phyloP scores from a whole-genome alignment of 2,888 invertebrate genomes.

The Junonia oenone region DNA sequence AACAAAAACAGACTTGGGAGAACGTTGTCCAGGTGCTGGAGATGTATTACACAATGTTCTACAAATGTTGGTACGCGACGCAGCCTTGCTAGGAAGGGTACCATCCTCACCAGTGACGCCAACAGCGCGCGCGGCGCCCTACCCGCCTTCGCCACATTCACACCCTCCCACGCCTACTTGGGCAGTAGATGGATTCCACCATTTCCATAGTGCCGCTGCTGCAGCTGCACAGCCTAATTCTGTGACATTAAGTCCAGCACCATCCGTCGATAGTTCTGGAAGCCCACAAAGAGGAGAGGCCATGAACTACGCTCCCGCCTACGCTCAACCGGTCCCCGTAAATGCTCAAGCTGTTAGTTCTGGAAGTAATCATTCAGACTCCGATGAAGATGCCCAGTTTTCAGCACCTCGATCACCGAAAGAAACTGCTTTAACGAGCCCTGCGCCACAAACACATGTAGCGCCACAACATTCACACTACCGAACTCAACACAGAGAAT shows the following conservation, averaged over 20 bases:
- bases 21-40: conserved; percentile 94
- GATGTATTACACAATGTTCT: conserved; percentile 96
- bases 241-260: conserved; percentile 93
- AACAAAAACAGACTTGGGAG: conserved; percentile 93
- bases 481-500: conserved; percentile 80
- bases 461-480: conserved; percentile 65
- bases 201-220: conserved; percentile 84
- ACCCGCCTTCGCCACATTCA: conserved; percentile 89
- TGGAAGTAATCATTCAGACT: conserved; percentile 89
- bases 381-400: conserved; percentile 86
- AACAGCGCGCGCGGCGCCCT: conserved; percentile 84
- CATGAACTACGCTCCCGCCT: conserved; percentile 58
- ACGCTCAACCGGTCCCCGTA: conserved; percentile 58
- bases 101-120: conserved; percentile 91
- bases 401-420: conserved; percentile 82
- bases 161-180: conserved; percentile 90
- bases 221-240: conserved; percentile 86
- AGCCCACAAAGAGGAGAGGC: conserved; percentile 88
- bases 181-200: conserved; percentile 79
- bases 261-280: conserved; percentile 92
- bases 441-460: conserved; percentile 60
- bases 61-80: conserved; percentile 90
- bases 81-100: conserved; percentile 87
- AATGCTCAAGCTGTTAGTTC: conserved; percentile 75
- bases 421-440: conserved; percentile 56